A percentile compares a stretch with the other conserved stretches of the same genome.
Evolutionary conservation across 2,888 invertebrate species (phyloP).

Genomic region (Drosophila helvetica): DNA sequence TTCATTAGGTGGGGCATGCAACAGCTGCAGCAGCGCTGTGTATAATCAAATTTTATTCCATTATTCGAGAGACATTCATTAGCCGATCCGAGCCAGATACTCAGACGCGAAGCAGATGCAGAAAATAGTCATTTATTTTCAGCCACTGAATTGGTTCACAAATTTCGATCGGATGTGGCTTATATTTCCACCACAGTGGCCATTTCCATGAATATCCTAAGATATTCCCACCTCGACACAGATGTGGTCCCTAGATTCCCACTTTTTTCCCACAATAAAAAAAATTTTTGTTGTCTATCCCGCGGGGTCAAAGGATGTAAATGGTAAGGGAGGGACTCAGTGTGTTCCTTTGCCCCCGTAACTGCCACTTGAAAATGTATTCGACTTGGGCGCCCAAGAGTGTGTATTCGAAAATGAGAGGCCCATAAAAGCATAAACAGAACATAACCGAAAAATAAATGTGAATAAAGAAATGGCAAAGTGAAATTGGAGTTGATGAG

Average conservation of each 20-base stretch:
- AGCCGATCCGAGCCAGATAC: constrained; percentile 22
- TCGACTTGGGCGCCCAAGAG: constrained; percentile 40
- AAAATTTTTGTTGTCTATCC: constrained; percentile 48
- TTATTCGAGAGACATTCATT: constrained; percentile 56
- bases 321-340: constrained; percentile 38
- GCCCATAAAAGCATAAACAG: constrained; percentile 74
- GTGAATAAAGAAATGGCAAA: constrained; percentile 44
- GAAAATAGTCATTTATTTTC: constrained; percentile 14
- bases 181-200: background rate
- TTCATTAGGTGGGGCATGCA: constrained; percentile 77
- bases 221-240: constrained; percentile 14
- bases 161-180: background rate
- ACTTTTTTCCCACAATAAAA: constrained; percentile 54
- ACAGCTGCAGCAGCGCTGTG: constrained; percentile 63
- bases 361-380: constrained; percentile 67
- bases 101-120: constrained; percentile 15
- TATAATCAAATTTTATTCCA: constrained; percentile 75
- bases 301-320: constrained; percentile 57
- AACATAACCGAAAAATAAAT: constrained; percentile 59
- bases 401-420: constrained; percentile 47
- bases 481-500: constrained; percentile 49
- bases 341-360: constrained; percentile 53
- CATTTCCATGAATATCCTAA: constrained; percentile 16
- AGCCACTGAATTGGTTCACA: too few relatives aligned
- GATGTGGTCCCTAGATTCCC: constrained; percentile 33